Percentiles rank a stretch among this genome's conserved stretches.
These are phyloP conservation scores for Ceratina calcarata DNA, from an alignment of 1,140 invertebrate genomes.

Conservation along the genomic window DNA sequence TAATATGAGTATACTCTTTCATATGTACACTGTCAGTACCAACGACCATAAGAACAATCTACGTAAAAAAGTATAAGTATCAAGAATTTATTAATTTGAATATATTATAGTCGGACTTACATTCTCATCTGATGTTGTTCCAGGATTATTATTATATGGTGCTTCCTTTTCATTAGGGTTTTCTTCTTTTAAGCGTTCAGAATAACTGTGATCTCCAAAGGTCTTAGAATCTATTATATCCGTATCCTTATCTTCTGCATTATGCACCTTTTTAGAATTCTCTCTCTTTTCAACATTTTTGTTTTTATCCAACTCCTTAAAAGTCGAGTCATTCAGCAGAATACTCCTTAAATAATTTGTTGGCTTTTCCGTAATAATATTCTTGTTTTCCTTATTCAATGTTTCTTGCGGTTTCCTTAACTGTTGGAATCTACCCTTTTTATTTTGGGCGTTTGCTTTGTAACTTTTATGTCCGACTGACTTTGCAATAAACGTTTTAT, in stretches of 20 bases:
- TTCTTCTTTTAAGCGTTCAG: slow-evolving; percentile 69
- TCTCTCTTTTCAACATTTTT: slow-evolving; percentile 56
- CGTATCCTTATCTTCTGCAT: slow-evolving; percentile 33
- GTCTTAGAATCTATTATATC: slow-evolving; percentile 64
- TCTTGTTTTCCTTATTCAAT: slow-evolving; percentile 77
- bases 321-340: slow-evolving; percentile 70
- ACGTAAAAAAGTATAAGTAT: slow-evolving; percentile 63
- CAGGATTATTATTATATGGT: slow-evolving; percentile 59
- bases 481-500: slow-evolving; percentile 68
- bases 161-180: slow-evolving; percentile 50
- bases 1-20: slow-evolving; percentile 74
- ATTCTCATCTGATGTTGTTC: slow-evolving; percentile 71
- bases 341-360: slow-evolving; percentile 76
- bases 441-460: slow-evolving; percentile 68
- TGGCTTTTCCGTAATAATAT: slow-evolving; percentile 71
- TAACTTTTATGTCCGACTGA: slow-evolving; percentile 67
- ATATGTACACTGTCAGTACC: slow-evolving; percentile 74
- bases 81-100: slow-evolving; percentile 13
- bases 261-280: slow-evolving; percentile 55
- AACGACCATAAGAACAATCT: slow-evolving; percentile 79
- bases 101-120: slow-evolving; percentile 58
- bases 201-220: slow-evolving; percentile 77
- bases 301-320: slow-evolving; percentile 69
- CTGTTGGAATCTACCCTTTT: slow-evolving; percentile 57
- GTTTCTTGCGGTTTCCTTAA: slow-evolving; percentile 72